Evolutionary conservation across 2,797 vertebrate species (phyloP), one percentile per base, ranked within the genome.

Genomic region (Chrosomus eos): DNA sequence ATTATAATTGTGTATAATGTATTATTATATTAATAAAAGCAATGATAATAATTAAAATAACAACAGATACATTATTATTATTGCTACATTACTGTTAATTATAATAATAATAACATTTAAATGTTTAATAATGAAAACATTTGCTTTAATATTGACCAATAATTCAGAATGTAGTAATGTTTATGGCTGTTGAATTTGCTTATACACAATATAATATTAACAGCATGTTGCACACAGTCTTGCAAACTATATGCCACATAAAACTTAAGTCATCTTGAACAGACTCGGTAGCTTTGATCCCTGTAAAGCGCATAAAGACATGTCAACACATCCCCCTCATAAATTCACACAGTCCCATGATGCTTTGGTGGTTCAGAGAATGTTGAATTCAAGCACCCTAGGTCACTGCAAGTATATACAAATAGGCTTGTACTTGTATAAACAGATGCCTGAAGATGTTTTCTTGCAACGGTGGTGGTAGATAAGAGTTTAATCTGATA

Each of bases 401-500:
- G 80, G 23, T 36, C 36, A 60, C 36, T 4, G 10, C 19, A 13
- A 40, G 21, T 78, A 58, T 77, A 68, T 48, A n/a, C 28, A 33
- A 68, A 73, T 18, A 60, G 38, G 43, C 16, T 71, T 64, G 66
- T 40, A 68, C 73, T n/a, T n/a, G n/a, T n/a, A n/a, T 40, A 67
- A 84, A 86, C 82, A 81, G 85, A 66, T 66, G 81, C 14, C 7
- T 23, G 21, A 31, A 81, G 16, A 58, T 26, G 53, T 84, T 70
- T 80, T 45, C 38, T 48, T 38, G 83, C 19, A 51, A 71, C 6
- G 1, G 9, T 60, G 1, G 9, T 60, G 28, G 36, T 40, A 23
- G 83, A 72, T n/a, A 60, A 70, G 21, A 70, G 55, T 43, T 74
- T n/a, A 81, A 79, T 72, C 80, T 43, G 33, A 82, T 73, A 82